These are phyloP conservation scores for Bubalus kerabau DNA, from an alignment of 2,113 vertebrate genomes.

Conservation along the genomic window DNA sequence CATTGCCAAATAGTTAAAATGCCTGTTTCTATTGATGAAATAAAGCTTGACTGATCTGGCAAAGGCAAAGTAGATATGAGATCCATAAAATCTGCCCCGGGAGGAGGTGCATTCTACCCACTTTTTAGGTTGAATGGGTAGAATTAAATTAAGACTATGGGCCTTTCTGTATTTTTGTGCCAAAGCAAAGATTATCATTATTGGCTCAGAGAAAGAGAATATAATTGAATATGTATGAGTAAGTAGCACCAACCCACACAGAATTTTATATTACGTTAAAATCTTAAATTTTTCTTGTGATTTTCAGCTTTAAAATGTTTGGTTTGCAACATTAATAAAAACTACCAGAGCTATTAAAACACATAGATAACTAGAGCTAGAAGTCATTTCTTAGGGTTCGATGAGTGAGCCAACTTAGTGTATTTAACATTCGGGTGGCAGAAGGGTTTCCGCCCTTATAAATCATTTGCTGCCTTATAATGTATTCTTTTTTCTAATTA, in stretches of 20 bases:
- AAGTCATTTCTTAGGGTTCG: not conserved
- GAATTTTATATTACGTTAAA: not conserved
- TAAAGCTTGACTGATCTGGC: not conserved
- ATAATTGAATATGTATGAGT: not conserved
- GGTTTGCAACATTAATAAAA: not conserved
- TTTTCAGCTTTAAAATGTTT: not conserved
- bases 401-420: not conserved
- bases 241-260: not conserved
- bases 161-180: not conserved
- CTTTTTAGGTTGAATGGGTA: not conserved
- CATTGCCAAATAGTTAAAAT: not conserved
- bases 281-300: not conserved
- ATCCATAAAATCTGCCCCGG: accelerated
- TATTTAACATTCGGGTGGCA: slow-evolving; percentile 12
- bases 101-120: not conserved
- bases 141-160: not conserved
- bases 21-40: not conserved
- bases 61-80: not conserved
- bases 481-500: slow-evolving; percentile 65
- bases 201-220: not conserved
- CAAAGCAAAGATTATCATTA: not conserved
- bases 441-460: slow-evolving; percentile 15
- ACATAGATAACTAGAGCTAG: not conserved
- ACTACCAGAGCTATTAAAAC: not conserved
- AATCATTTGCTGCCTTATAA: slow-evolving; percentile 54